These are phyloP conservation scores for Hephaestus fuliginosus DNA, from an alignment of 2,797 vertebrate genomes.

Conservation along the genomic window DNA sequence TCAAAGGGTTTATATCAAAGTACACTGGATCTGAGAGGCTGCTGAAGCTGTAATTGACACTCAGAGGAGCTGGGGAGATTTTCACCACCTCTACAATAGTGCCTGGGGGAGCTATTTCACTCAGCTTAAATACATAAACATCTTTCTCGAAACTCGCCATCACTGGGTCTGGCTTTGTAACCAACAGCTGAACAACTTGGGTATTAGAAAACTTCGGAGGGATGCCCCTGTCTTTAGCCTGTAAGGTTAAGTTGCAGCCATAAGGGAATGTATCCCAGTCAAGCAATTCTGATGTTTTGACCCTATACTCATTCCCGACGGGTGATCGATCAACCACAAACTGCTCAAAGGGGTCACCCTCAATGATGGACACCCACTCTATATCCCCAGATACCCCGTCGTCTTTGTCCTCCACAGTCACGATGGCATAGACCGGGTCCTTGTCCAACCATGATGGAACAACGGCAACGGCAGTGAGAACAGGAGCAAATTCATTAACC, in stretches of 20 bases:
- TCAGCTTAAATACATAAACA: conserved; percentile 91
- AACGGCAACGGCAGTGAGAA: conserved; percentile 85
- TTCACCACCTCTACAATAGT: conserved; percentile 92
- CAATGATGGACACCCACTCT: conserved; percentile 93
- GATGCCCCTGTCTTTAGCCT: conserved; percentile 95
- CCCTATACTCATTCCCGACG: conserved; percentile 90
- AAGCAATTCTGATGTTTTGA: conserved; percentile 87
- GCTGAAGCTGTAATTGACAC: conserved; percentile 90
- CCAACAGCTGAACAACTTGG: conserved; percentile 88
- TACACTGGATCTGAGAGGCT: conserved; percentile 85
- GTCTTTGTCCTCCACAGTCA: conserved; percentile 93
- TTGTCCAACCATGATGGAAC: conserved; percentile 87
- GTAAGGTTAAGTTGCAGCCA: conserved; percentile 94
- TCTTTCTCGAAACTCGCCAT: conserved; percentile 90
- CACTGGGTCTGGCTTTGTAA: conserved; percentile 87
- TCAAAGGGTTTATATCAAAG: conserved; percentile 91
- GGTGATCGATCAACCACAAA: conserved; percentile 92
- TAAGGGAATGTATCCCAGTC: conserved; percentile 92
- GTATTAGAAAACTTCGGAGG: conserved; percentile 92
- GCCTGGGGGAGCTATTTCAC: conserved; percentile 93
- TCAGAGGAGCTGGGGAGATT: conserved; percentile 86
- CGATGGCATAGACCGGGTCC: conserved; percentile 88
- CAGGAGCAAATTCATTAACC: conserved; percentile 90
- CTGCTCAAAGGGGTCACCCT: conserved; percentile 91
- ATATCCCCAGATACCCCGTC: conserved; percentile 92